Percentiles rank a stretch among this genome's conserved stretches.
phyloP scores from a whole-genome alignment of 2,797 vertebrate genomes.

The Chloroceryle amazona region DNA sequence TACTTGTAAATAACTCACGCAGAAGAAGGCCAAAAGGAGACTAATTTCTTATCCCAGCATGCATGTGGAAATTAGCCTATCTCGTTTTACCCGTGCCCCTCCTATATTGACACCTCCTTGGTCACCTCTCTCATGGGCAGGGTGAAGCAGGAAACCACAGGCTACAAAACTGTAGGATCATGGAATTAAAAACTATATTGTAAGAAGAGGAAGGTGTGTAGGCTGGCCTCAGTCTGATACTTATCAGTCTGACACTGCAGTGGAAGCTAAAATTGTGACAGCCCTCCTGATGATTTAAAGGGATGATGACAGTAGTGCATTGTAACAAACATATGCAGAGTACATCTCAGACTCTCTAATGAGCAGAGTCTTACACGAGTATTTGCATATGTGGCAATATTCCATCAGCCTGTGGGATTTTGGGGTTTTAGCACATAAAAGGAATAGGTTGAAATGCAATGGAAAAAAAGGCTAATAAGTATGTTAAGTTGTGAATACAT shows the following conservation, averaged over 20 bases:
- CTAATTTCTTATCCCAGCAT: neutral
- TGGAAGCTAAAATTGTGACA: neutral
- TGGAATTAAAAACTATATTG: neutral
- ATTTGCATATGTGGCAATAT: neutral
- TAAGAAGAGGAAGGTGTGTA: neutral
- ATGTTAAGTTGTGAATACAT: neutral
- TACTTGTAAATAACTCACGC: neutral
- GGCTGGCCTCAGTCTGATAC: neutral
- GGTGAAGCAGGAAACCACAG: neutral
- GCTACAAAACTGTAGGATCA: neutral
- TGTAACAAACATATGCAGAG: neutral
- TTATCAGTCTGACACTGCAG: neutral
- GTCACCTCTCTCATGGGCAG: accelerated
- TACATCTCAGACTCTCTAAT: neutral
- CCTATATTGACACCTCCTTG: neutral
- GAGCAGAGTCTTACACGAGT: neutral
- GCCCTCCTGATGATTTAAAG: neutral
- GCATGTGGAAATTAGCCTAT: neutral
- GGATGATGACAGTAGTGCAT: neutral
- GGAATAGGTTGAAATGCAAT: neutral
- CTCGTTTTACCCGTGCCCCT: neutral
- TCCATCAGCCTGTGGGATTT: neutral
- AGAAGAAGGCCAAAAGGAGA: neutral
- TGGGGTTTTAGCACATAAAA: neutral
- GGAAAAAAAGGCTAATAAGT: neutral